Base-by-base conservation (phyloP, 2,888 invertebrate genomes). In the Operophtera brumata region DNA sequence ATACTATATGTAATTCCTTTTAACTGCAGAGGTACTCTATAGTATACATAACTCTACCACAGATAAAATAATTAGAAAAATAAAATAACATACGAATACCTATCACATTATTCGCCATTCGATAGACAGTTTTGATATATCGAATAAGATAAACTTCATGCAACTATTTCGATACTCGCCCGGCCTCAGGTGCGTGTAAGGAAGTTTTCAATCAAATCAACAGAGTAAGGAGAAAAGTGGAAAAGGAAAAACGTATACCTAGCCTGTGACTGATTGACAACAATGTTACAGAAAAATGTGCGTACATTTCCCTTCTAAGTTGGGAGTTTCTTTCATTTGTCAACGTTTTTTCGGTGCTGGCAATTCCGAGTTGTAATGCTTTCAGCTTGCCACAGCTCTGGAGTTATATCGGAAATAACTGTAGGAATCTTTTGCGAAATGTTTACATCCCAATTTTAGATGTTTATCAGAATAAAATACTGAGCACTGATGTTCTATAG, bases 121-220 rank as follows among this genome's bases (percentile, higher is more conserved):
- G 11, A 40, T 34, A 40, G 54, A 50, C 43, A 56, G 20, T 44
- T 56, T 43, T 54, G 47, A 58, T 57, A 42, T 11, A 55, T 50
- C 53, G 35, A 47, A 49, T 44, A 42, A 32, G 36, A 48, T 48
- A 37, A 30, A 53, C 28, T 47, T 40, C 36, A 12, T 30, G 30
- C 41, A 59, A 62, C 61, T 62, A 64, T 62, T 47, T 54, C 43
- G 56, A 49, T 56, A 60, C 60, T 40, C 63, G 55, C 57, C 47
- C 58, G 59, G 80, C 66, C 86, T 73, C 89, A 88, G 89, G 88
- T 88, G 88, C 71, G 69, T 69, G 67, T 62, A 72, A 75, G 77
- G 77, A 84, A 86, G 83, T 86, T 87, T 86, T 85, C 86, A 86
- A 88, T 88, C 88, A 86, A 86, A 87, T 86, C 85, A 84, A 71